Base-by-base conservation (phyloP, 2,888 invertebrate genomes). In the Diarsia mendica region DNA sequence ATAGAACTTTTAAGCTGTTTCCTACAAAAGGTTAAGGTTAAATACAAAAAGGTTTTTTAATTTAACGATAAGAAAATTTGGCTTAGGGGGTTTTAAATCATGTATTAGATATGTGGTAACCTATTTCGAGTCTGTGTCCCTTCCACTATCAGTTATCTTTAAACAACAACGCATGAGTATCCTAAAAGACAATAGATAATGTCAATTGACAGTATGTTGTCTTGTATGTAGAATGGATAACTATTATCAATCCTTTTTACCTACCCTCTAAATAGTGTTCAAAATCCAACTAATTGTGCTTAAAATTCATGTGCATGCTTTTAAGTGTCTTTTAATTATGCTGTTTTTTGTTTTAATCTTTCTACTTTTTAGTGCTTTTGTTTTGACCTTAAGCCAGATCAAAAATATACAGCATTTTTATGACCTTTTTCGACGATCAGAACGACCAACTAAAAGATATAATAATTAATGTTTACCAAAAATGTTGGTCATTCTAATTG, bases 241-340 rank as follows among this genome's bases (percentile, higher is more conserved):
- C 48, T 18, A 67, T 28, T 44, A 44, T n/a, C 13, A 39, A 48
- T 55, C n/a, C 53, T 48, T 13, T 58, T 64, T 46, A 53, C 39
- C 49, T 13, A 67, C 3, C 23, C 11, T 61, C 33, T 46, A 44
- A 68, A 79, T 66, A 75, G 69, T 64, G 75, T 80, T 82, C 80
- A 81, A 74, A 67, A 68, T 78, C 72, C 82, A 77, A 76, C 73
- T 83, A 83, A 85, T 79, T 86, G 80, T 83, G 89, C 88, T 88
- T 88, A 70, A 80, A 67, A 74, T 68, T 76, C 83, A 87, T 87
- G 86, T 88, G 91, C 90, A 91, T 91, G 91, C 85, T 87, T 89
- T 39, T 68, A 78, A 75, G 68, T 80, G 78, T 85, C 39, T 39
- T 39, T 80, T 86, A 81, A 86, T 88, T 85, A 82, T 88, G 80